These are phyloP conservation scores for Turritopsis rubra DNA, from an alignment of 30 jellyfish, hydroid and myxozoan genomes.

Conservation along the genomic window DNA sequence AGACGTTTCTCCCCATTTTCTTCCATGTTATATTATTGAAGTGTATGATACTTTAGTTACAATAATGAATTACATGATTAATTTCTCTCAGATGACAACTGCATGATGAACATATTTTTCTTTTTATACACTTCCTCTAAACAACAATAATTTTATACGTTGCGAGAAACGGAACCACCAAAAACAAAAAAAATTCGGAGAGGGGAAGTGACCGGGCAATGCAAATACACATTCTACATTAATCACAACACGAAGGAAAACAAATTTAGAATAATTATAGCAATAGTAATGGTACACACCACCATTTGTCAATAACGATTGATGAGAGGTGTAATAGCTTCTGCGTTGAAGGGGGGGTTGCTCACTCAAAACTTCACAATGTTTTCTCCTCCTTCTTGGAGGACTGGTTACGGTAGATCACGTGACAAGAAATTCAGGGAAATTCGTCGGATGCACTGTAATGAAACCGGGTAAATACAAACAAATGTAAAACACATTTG, in stretches of 20 bases:
- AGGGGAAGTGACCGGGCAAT: background rate
- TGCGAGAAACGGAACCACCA: background rate
- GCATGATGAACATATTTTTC: background rate
- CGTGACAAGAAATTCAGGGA: slow-evolving; percentile 4
- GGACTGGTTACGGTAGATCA: slow-evolving; percentile 8
- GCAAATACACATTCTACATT: background rate
- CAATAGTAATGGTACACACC: background rate
- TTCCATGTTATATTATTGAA: slow-evolving; percentile 9
- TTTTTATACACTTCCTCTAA: background rate
- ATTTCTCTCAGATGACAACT: background rate
- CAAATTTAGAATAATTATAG: background rate
- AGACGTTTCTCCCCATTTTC: slow-evolving; percentile 12
- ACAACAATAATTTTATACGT: background rate
- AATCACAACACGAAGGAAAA: background rate
- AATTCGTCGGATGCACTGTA: background rate
- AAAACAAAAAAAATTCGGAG: background rate
- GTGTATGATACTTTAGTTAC: background rate
- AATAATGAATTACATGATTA: background rate
- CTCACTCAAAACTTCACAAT: slow-evolving; percentile 14
- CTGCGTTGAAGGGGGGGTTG: background rate
- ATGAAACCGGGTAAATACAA: background rate
- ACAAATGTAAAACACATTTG: background rate
- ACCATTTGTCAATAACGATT: background rate
- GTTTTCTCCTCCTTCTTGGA: slow-evolving; percentile 22
- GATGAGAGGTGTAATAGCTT: background rate